These are phyloP conservation scores for Ametastegia equiseti DNA, from an alignment of 2,888 invertebrate genomes.

Conservation along the genomic window DNA sequence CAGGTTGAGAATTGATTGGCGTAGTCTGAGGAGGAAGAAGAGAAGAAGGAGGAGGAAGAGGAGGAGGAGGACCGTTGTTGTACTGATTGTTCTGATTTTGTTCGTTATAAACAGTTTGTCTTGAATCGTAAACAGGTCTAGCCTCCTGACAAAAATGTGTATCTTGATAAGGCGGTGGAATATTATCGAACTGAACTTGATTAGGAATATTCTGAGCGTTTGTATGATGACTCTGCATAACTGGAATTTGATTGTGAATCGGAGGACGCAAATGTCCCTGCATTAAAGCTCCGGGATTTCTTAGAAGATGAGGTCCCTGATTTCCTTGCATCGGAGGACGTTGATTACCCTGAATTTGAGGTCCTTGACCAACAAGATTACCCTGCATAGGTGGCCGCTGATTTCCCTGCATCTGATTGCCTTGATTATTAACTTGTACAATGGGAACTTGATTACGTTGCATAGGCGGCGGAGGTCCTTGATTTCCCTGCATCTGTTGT, in stretches of 20 bases:
- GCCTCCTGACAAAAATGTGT: conserved; percentile 60
- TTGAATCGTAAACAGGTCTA: conserved; percentile 56
- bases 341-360: conserved; percentile 57
- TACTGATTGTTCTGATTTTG: conserved; percentile 57
- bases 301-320: conserved; percentile 42
- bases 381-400: conserved; percentile 55
- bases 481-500: conserved; percentile 60
- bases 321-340: conserved; percentile 55
- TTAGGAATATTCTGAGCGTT: conserved; percentile 57
- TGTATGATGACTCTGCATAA: conserved; percentile 59
- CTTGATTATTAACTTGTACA: conserved; percentile 55
- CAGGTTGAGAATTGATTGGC: conserved; percentile 50
- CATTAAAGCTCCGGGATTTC: conserved; percentile 51
- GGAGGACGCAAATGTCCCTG: conserved; percentile 62
- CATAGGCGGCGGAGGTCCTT: conserved; percentile 54
- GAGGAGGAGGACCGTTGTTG: conserved; percentile 54
- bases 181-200: conserved; percentile 57
- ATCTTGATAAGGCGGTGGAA: conserved; percentile 63
- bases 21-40: conserved; percentile 48
- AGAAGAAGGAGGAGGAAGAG: conserved; percentile 49
- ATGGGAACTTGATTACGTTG: conserved; percentile 51
- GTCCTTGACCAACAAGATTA: conserved; percentile 51
- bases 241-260: conserved; percentile 59
- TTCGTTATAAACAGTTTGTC: conserved; percentile 57
- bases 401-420: conserved; percentile 60